A percentile compares a stretch with the other conserved stretches of the same genome.
These are phyloP conservation scores for Bubo blakistoni DNA, from an alignment of 2,113 vertebrate species.

Conservation along the genomic window DNA sequence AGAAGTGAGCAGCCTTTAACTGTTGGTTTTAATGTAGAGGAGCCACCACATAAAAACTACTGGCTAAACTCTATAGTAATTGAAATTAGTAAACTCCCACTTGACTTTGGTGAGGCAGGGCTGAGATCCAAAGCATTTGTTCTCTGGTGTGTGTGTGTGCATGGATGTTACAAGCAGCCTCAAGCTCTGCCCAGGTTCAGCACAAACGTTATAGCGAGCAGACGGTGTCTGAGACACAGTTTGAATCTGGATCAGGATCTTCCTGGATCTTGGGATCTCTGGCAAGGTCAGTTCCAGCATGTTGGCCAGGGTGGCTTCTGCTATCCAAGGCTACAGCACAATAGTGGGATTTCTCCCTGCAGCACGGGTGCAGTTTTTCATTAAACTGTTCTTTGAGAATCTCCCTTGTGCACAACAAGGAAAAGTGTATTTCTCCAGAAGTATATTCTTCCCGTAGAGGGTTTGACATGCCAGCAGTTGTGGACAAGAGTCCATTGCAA, in stretches of 20 bases:
- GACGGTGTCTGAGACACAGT: background rate
- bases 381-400: background rate
- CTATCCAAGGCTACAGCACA: background rate
- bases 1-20: background rate
- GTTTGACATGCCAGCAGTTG: background rate
- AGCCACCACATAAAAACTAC: background rate
- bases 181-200: background rate
- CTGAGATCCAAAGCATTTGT: background rate
- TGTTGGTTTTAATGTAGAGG: background rate
- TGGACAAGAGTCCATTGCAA: conserved; percentile 44
- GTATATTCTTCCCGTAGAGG: background rate
- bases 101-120: background rate
- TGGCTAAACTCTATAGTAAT: background rate
- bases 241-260: background rate
- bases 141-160: background rate
- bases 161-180: background rate
- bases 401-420: background rate
- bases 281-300: background rate
- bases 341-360: background rate
- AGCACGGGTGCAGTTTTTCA: background rate
- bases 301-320: background rate
- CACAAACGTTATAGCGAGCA: background rate
- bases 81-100: background rate
- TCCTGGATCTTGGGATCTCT: background rate
- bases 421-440: background rate